Percentiles rank a stretch among this genome's conserved stretches.
These are phyloP conservation scores for Haliaeetus leucogaster DNA, from an alignment of 2,113 vertebrate species.

Conservation along the genomic window DNA sequence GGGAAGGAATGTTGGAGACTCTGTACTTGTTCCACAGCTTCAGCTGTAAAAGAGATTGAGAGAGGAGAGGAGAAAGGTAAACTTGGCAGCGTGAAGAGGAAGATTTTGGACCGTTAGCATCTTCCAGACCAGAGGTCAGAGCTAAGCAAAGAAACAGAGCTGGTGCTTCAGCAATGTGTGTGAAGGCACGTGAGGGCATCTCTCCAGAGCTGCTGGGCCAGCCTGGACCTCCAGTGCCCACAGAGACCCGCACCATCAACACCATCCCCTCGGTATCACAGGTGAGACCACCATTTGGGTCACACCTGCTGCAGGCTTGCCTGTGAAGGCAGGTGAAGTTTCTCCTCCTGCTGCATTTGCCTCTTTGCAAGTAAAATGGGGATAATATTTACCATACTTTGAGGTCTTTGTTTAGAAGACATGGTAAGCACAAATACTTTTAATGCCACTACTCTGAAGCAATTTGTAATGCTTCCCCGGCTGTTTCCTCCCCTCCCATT, in stretches of 20 bases:
- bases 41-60: constrained; percentile 76
- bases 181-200: background rate
- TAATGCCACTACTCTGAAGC: constrained; percentile 32
- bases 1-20: constrained; percentile 95
- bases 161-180: background rate
- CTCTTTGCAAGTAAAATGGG: background rate
- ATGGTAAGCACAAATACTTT: background rate
- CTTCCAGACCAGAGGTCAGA: background rate
- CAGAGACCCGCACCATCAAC: background rate
- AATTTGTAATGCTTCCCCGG: constrained; percentile 40
- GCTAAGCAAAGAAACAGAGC: background rate
- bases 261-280: background rate
- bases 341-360: background rate
- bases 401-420: constrained; percentile 4
- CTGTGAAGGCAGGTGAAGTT: background rate
- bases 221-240: background rate
- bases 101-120: background rate
- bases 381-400: background rate
- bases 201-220: background rate
- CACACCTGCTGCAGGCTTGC: background rate
- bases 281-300: accelerated
- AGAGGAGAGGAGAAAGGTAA: background rate
- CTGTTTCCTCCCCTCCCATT: constrained; percentile 36
- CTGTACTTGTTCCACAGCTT: constrained; percentile 99
- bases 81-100: background rate